Percentiles rank a stretch among this genome's conserved stretches.
These are phyloP conservation scores for Mugil cephalus DNA, from an alignment of 2,113 vertebrate species.

Conservation along the genomic window DNA sequence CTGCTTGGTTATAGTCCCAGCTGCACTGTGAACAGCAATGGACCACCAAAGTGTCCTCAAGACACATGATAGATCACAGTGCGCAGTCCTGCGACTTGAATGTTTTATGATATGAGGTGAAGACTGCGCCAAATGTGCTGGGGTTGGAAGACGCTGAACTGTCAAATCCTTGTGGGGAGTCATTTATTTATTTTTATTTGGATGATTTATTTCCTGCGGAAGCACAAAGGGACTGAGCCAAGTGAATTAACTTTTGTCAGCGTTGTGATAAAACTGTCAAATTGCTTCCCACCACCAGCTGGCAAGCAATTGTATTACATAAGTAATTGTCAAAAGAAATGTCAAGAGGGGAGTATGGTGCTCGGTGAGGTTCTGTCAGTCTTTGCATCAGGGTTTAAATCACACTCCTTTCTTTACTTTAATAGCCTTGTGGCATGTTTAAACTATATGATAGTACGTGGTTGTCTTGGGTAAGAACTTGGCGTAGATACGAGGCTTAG, in stretches of 20 bases:
- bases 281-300: slow-evolving; percentile 72
- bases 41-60: slow-evolving; percentile 63
- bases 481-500: slow-evolving; percentile 20
- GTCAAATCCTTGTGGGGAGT: slow-evolving; percentile 61
- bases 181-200: slow-evolving; percentile 76
- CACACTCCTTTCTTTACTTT: slow-evolving; percentile 37
- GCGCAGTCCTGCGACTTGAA: slow-evolving; percentile 27
- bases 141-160: slow-evolving; percentile 64
- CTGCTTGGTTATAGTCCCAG: slow-evolving; percentile 65
- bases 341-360: slow-evolving; percentile 62
- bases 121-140: slow-evolving; percentile 15
- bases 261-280: slow-evolving; percentile 81
- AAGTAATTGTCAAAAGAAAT: slow-evolving; percentile 77
- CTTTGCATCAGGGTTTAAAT: slow-evolving; percentile 39
- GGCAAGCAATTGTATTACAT: slow-evolving; percentile 75
- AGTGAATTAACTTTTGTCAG: slow-evolving; percentile 82
- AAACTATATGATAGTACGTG: slow-evolving; percentile 21
- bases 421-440: slow-evolving; percentile 46
- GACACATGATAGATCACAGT: slow-evolving; percentile 61
- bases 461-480: slow-evolving; percentile 11
- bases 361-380: slow-evolving; percentile 48
- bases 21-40: slow-evolving; percentile 40
- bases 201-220: slow-evolving; percentile 71
- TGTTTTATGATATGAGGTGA: slow-evolving; percentile 60
- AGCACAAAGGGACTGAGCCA: slow-evolving; percentile 60